Evolutionary conservation across 2,797 vertebrate species (phyloP), one percentile per base, ranked within the genome.

Genomic region (Scolopax rusticola): DNA sequence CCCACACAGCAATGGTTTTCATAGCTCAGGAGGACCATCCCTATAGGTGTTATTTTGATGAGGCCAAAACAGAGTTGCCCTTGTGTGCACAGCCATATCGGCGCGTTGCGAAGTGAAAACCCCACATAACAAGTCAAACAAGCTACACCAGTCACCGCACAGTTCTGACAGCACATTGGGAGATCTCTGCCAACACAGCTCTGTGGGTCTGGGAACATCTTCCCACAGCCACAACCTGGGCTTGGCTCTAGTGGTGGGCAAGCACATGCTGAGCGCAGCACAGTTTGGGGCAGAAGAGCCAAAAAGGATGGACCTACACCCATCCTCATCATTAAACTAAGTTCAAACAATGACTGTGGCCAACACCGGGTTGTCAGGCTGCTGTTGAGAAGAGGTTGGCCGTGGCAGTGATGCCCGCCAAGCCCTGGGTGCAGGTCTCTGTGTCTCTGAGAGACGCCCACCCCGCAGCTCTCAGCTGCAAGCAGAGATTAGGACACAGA

Each of bases 221-320:
- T 60, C 75, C 45, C 41, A 8, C 8, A 1, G 70, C 50, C 2
- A 45, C 41, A 47, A 54, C 67, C 48, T 40, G 4, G 27, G 36
- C 38, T 94, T 28, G 36, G 12, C 61, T 17, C 45, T 11, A 0
- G 14, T 20, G 8, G 40, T 11, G 24, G 41, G 47, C 28, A 36
- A 78, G 50, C 18, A 5, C n/a, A 7, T 0, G 6, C 18, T 0
- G 0, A 6, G 27, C 4, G 45, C 53, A 15, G 76, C 45, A 13
- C 9, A 8, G 56, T 4, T 33, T 19, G 57, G 76, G 84, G 8
- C 30, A 60, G 27, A 11, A 11, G 1, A 53, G 78, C 18, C 53
- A n/a, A 53, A 53, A 45, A 1, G 63, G 51, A 5, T 8, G 40
- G 5, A 10, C 59, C 47, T 15, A 0, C 12, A 50, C 5, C 76